These are phyloP conservation scores for Callopanchax toddi DNA, from an alignment of 2,113 vertebrate genomes.

Conservation along the genomic window DNA sequence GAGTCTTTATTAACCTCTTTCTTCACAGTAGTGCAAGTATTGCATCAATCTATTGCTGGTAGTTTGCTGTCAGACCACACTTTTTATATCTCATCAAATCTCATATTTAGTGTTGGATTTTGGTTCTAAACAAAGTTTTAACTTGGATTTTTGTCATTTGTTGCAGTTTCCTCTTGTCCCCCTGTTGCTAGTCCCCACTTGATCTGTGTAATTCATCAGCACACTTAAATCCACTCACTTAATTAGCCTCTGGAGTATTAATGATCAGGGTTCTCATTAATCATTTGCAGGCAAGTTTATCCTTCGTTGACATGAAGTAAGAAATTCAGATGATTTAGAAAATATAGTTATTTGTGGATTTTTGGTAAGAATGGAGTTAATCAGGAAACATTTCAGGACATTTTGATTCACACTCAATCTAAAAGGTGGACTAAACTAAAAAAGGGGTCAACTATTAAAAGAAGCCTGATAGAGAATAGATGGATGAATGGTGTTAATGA, in stretches of 20 bases:
- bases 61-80: neutral
- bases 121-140: neutral
- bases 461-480: no score
- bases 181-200: neutral
- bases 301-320: neutral
- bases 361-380: no score
- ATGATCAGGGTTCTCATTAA: neutral
- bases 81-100: neutral
- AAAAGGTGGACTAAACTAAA: no score
- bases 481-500: no score
- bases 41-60: neutral
- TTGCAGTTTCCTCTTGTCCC: neutral
- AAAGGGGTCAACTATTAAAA: no score
- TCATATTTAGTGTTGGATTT: neutral
- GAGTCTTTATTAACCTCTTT: neutral
- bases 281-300: neutral
- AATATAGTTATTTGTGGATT: no score
- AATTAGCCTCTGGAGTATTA: slow-evolving; percentile 1
- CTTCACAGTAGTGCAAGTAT: neutral
- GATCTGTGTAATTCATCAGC: neutral
- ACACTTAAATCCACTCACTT: neutral
- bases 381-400: no score
- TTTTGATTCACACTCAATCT: no score
- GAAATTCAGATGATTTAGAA: neutral
- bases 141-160: neutral